Conservation (phyloP, 2,113 vertebrate genomes). For the Cathartes aura region DNA sequence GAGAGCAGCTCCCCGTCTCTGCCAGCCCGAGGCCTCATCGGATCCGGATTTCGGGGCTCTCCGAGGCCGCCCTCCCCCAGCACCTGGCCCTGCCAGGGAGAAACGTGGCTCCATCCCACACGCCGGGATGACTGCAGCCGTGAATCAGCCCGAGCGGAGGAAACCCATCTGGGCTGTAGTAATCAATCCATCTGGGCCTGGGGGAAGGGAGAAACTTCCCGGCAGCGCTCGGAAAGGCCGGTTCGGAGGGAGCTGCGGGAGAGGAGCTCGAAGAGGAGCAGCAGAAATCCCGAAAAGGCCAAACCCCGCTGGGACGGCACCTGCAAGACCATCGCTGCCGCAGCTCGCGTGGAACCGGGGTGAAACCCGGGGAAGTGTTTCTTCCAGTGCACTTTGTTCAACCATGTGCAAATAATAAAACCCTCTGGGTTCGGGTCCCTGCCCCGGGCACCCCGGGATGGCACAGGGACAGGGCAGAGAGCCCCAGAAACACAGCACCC, state of each 20-base stretch:
- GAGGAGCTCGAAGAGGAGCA: background rate
- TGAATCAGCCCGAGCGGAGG: background rate
- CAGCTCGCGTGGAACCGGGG: accelerated
- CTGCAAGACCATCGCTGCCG: accelerated
- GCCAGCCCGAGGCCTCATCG: accelerated
- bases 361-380: background rate
- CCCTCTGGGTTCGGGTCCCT: background rate
- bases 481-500: background rate
- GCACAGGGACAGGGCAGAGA: background rate
- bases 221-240: accelerated
- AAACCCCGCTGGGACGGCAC: background rate
- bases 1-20: background rate
- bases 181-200: background rate
- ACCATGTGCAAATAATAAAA: accelerated
- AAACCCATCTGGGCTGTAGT: background rate
- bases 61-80: background rate
- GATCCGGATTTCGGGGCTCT: background rate
- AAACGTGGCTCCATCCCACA: background rate
- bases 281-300: background rate
- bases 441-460: background rate
- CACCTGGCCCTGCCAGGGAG: background rate
- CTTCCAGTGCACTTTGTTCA: accelerated
- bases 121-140: accelerated
- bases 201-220: background rate
- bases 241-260: background rate